Base-by-base conservation (phyloP, 2,797 vertebrate genomes). In the Todus mexicanus region DNA sequence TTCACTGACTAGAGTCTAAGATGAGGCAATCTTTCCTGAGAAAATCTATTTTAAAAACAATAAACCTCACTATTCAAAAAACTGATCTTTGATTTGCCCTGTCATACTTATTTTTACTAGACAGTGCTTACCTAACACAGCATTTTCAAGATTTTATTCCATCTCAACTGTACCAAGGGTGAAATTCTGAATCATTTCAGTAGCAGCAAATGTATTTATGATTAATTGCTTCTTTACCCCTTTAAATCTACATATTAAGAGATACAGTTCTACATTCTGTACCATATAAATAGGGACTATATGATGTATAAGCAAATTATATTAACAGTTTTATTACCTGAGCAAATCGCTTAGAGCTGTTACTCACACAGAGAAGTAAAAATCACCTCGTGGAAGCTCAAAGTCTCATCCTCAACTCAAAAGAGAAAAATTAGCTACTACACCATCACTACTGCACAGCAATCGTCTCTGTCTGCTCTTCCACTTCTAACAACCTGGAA, bases 391-490 rank as follows among this genome's bases (percentile, higher is more conserved):
- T 31, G 13, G 59, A 83, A 83, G 56, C 35, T 60, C 21, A 4
- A 73, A 69, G 38, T 63, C 33, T 25, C 4, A 1, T 37, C 48
- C 48, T 68, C 54, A 77, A 31, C 33, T 64, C 38, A 26, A n/a
- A 61, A 51, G 11, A 47, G 59, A 61, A 42, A 38, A 82, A 38
- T 10, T 15, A 37, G 33, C 48, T 68, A n/a, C 61, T 45, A 48
- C 0, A 1, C 15, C 4, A 1, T 37, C 18, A 35, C 25, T n/a
- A 23, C n/a, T 9, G 25, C 47, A 54, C 27, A 47, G 53, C 31
- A 31, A 33, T 2, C 35, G 75, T 7, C 29, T 47, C 60, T 61
- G 25, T 11, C 33, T 81, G 59, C 43, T 57, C 51, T 80, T 66
- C 43, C 16, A 42, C 38, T 75, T 61, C n/a, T 17, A 50, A 53